phyloP scores from a whole-genome alignment of 2,888 invertebrate species.

The Spicauda simplicius region DNA sequence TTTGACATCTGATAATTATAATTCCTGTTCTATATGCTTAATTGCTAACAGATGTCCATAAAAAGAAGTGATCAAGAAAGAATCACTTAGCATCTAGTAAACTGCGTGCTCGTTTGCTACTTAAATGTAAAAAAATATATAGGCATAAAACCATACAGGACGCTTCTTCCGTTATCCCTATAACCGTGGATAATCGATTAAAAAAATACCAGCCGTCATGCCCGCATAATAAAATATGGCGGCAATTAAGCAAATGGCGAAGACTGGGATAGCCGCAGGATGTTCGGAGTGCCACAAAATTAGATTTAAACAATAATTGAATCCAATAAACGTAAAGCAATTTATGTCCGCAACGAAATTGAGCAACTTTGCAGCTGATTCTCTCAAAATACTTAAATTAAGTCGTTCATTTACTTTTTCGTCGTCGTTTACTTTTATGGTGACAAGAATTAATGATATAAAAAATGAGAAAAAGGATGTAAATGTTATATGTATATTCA shows the following conservation, averaged over 20 bases:
- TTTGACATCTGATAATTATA: too few species aligned
- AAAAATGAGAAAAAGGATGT: too few species aligned
- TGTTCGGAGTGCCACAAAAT: constrained; percentile 16
- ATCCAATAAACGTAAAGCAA: constrained; percentile 20
- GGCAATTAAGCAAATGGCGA: constrained; percentile 18
- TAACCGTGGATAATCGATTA: constrained; percentile 2
- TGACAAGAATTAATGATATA: not conserved
- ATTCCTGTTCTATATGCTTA: too few species aligned
- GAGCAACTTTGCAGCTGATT: constrained; percentile 12
- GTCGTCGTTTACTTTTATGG: not conserved
- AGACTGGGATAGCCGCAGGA: not conserved
- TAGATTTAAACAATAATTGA: constrained; percentile 14
- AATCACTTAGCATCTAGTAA: too few species aligned
- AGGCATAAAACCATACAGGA: not conserved
- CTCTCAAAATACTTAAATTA: not conserved
- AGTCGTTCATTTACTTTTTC: not conserved
- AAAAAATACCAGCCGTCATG: constrained; percentile 5
- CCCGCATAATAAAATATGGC: constrained; percentile 23
- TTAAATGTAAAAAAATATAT: too few species aligned
- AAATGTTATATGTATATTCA: too few species aligned
- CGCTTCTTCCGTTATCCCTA: not conserved
- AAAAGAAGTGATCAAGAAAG: too few species aligned
- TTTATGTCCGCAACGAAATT: constrained; percentile 3
- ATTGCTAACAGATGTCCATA: too few species aligned
- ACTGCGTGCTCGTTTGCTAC: too few species aligned